phyloP scores from a whole-genome alignment of 2,797 vertebrate genomes.

The Meriones psammophilus region DNA sequence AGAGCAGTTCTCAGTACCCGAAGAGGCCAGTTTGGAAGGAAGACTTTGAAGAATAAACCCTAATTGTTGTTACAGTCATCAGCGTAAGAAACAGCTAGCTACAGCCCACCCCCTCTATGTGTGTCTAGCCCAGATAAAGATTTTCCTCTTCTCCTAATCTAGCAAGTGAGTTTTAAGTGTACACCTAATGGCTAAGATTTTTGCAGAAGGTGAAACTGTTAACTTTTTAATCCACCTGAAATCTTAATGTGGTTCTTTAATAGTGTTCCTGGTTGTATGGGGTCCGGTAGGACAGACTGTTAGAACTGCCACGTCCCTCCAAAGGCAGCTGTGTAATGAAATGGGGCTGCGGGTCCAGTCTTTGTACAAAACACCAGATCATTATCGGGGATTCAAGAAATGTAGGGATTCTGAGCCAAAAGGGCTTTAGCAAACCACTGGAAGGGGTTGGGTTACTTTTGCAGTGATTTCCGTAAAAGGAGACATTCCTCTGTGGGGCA shows the following conservation, averaged over 20 bases:
- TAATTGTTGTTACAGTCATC: slow-evolving; percentile 74
- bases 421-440: slow-evolving; percentile 37
- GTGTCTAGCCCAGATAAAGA: slow-evolving; percentile 16
- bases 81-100: slow-evolving; percentile 76
- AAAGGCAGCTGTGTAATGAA: slow-evolving; percentile 40
- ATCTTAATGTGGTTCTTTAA: slow-evolving; percentile 39
- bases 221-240: slow-evolving; percentile 56
- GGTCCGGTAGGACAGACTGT: not conserved
- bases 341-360: not conserved
- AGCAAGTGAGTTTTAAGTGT: slow-evolving; percentile 78
- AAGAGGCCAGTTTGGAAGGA: slow-evolving; percentile 69
- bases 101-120: slow-evolving; percentile 38
- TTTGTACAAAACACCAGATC: slow-evolving; percentile 36
- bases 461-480: slow-evolving; percentile 55
- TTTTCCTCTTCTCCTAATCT: slow-evolving; percentile 61
- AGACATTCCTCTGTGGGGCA: not conserved
- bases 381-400: slow-evolving; percentile 59
- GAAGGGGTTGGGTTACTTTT: slow-evolving; percentile 28
- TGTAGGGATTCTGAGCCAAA: slow-evolving; percentile 10
- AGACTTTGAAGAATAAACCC: slow-evolving; percentile 79
- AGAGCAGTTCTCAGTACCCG: slow-evolving; percentile 67
- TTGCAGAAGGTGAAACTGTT: slow-evolving; percentile 58
- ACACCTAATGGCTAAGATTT: slow-evolving; percentile 59
- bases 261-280: not conserved
- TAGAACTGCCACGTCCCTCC: not conserved